Conservation (phyloP, 1,140 invertebrate genomes). For the Wiebesia pumilae region DNA sequence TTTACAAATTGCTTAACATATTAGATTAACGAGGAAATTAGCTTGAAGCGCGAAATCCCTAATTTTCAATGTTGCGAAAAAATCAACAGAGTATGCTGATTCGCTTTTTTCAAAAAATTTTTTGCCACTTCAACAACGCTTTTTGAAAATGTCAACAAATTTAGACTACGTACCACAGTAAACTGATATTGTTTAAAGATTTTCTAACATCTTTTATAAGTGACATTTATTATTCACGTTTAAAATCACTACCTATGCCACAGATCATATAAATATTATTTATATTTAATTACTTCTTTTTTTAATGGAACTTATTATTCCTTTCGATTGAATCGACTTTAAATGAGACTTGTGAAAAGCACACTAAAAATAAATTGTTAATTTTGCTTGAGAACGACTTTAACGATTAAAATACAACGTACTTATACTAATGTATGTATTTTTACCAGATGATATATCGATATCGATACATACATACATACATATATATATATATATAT, state of each 20-base stretch:
- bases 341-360: conserved; percentile 3
- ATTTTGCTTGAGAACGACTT: neutral
- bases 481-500: conserved; percentile 19
- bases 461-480: neutral
- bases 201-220: too few relatives aligned
- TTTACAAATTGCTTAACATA: neutral
- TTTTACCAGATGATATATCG: neutral
- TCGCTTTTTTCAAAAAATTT: neutral
- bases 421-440: conserved; percentile 12
- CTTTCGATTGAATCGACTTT: neutral
- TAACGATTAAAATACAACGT: conserved; percentile 9
- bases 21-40: neutral
- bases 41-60: conserved; percentile 6
- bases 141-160: neutral
- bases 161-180: neutral
- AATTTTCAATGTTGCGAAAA: conserved; percentile 8
- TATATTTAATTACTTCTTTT: too few relatives aligned
- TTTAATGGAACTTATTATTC: neutral
- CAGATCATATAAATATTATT: too few relatives aligned
- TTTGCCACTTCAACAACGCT: too few relatives aligned
- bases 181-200: neutral
- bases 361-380: neutral
- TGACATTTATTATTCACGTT: too few relatives aligned
- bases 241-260: too few relatives aligned
- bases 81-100: neutral